phyloP scores from a whole-genome alignment of 35 echinoderm and acorn worm genomes.

The Ophioderma brevispina region DNA sequence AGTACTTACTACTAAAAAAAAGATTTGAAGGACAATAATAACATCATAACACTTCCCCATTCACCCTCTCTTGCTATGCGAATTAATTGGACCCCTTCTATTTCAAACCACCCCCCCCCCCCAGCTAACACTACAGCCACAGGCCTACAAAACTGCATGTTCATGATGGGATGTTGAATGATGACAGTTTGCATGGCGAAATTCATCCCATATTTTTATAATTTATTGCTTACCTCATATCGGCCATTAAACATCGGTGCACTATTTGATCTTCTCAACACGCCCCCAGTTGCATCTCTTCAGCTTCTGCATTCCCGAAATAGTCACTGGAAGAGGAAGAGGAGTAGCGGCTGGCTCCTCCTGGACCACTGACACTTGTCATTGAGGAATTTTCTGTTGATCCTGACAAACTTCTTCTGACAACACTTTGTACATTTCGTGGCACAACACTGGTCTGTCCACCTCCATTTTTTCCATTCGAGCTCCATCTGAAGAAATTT shows the following conservation, averaged over 20 bases:
- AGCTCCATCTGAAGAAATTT: background rate
- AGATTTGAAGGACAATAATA: too few species aligned
- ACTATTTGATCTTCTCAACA: conserved; percentile 87
- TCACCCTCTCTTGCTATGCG: too few species aligned
- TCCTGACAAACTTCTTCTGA: background rate
- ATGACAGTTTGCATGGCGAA: too few species aligned
- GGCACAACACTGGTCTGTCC: background rate
- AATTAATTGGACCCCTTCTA: too few species aligned
- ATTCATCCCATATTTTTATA: too few species aligned
- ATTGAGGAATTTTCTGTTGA: background rate
- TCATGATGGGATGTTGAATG: too few species aligned
- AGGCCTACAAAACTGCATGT: too few species aligned
- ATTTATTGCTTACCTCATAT: conserved; percentile 87
- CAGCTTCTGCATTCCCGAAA: background rate
- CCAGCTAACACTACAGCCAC: too few species aligned
- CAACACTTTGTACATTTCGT: background rate
- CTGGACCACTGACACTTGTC: background rate
- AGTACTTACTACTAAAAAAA: too few species aligned
- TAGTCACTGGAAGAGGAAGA: background rate
- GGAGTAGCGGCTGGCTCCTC: background rate
- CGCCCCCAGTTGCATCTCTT: conserved; percentile 12
- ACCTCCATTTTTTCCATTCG: background rate
- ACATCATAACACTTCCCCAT: too few species aligned
- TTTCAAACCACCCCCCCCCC: too few species aligned
- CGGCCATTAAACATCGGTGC: conserved; percentile 98